A percentile compares a stretch with the other conserved stretches of the same genome.
Evolutionary conservation across 2,888 invertebrate genomes (phyloP).

Genomic region (Euphydryas editha): DNA sequence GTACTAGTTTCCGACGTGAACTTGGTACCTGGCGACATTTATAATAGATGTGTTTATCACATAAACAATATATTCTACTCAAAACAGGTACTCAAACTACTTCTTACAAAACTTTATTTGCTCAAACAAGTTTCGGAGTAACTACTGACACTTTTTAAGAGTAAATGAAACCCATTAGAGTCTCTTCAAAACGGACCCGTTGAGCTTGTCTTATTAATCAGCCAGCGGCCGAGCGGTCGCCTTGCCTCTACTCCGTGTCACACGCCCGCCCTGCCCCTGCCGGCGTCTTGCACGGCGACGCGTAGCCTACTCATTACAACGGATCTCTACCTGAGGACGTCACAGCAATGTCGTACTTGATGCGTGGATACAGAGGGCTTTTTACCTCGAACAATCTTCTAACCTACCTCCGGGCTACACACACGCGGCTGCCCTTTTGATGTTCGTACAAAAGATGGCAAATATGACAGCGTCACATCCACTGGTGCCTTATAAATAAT

Average conservation of each 20-base stretch:
- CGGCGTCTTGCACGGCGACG: constrained; percentile 1
- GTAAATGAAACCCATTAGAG: background rate
- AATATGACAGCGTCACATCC: constrained; percentile 27
- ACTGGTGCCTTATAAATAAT: constrained; percentile 21
- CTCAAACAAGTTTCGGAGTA: background rate
- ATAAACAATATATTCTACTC: too few relatives aligned
- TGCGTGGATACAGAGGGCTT: background rate
- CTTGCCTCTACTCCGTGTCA: constrained; percentile 15
- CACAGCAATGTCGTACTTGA: constrained; percentile 5
- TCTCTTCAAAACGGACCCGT: background rate
- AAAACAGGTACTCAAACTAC: too few relatives aligned
- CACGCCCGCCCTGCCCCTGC: constrained; percentile 12
- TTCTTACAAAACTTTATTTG: too few relatives aligned
- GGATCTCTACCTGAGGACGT: background rate
- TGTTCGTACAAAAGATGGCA: constrained; percentile 28
- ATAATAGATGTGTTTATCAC: too few relatives aligned
- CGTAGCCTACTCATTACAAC: constrained; percentile 17
- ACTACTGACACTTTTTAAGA: background rate
- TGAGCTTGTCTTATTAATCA: constrained; percentile 12
- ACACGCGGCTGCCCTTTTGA: constrained; percentile 30
- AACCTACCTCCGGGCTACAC: constrained; percentile 14
- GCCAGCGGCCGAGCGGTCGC: background rate
- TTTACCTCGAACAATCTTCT: background rate
- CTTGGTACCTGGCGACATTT: too few relatives aligned
- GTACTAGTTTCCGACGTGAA: too few relatives aligned